Evolutionary conservation across 2,113 vertebrate genomes (phyloP).

Genomic region (Oreochromis tanganicae): DNA sequence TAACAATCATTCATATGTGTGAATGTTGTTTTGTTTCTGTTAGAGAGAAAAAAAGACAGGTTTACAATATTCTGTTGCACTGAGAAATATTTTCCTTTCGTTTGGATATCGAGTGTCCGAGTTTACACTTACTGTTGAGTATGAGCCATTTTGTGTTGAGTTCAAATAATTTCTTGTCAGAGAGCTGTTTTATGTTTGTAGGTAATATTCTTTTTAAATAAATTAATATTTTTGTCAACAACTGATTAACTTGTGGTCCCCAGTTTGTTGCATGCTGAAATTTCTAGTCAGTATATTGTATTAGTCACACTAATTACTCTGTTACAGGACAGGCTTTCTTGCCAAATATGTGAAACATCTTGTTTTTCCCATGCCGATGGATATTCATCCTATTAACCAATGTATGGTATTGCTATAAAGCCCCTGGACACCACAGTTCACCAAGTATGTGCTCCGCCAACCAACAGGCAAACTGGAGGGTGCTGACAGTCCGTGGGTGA

Average conservation of each 20-base stretch:
- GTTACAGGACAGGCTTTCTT: neutral
- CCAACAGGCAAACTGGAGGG: neutral
- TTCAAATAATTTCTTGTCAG: neutral
- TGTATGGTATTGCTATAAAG: neutral
- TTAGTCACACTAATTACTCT: neutral
- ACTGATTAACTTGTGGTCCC: neutral
- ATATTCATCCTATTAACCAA: neutral
- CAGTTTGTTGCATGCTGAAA: neutral
- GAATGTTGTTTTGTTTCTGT: neutral
- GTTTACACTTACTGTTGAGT: slow-evolving; percentile 1
- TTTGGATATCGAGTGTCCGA: neutral
- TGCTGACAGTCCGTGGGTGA: neutral
- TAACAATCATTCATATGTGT: neutral
- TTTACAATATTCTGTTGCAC: slow-evolving; percentile 23
- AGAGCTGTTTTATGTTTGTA: slow-evolving; percentile 28
- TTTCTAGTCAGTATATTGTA: neutral
- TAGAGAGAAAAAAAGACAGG: neutral
- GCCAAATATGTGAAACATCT: rapidly evolving
- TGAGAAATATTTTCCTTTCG: neutral
- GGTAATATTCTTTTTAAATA: slow-evolving; percentile 47
- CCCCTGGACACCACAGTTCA: neutral
- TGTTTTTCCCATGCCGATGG: rapidly evolving
- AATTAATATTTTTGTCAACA: slow-evolving; percentile 40
- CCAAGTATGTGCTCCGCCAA: neutral
- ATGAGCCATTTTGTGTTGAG: slow-evolving; percentile 13